phyloP scores from a whole-genome alignment of 2,888 invertebrate species.

The Liodrosophila aerea region DNA sequence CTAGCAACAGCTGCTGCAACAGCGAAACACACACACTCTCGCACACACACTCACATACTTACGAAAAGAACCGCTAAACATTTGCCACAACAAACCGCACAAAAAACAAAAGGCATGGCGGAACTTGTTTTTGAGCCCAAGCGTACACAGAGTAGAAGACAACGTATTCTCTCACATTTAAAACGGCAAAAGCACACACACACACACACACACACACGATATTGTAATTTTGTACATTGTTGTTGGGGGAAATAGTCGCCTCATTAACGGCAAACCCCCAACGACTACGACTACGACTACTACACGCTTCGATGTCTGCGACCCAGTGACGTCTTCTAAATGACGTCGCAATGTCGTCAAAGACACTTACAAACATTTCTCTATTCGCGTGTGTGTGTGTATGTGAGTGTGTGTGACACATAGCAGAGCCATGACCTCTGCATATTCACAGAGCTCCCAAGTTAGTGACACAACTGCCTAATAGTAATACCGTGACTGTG shows the following conservation, averaged over 20 bases:
- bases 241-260: slow-evolving; percentile 25
- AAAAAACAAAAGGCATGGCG: slow-evolving; percentile 47
- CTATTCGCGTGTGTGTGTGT: background rate
- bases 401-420: slow-evolving; percentile 10
- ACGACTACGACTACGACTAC: slow-evolving; percentile 18
- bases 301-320: slow-evolving; percentile 31
- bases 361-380: background rate
- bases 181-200: slow-evolving; percentile 46
- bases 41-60: slow-evolving; percentile 3
- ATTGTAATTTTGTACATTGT: slow-evolving; percentile 34
- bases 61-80: slow-evolving; percentile 55
- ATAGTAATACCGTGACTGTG: slow-evolving; percentile 4
- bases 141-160: background rate
- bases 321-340: slow-evolving; percentile 52
- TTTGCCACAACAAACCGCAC: slow-evolving; percentile 40
- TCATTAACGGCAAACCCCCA: slow-evolving; percentile 47
- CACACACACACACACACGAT: slow-evolving; percentile 8
- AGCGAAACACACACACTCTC: slow-evolving; percentile 1
- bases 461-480: slow-evolving; percentile 29
- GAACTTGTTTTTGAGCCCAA: slow-evolving; percentile 48
- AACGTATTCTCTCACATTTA: slow-evolving; percentile 52
- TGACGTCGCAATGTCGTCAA: slow-evolving; percentile 47
- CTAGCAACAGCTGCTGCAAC: slow-evolving; percentile 23
- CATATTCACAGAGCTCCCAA: slow-evolving; percentile 18
- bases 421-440: slow-evolving; percentile 47